A percentile compares a stretch with the other conserved stretches of the same genome.
These are phyloP conservation scores for Cydia amplana DNA, from an alignment of 1,140 invertebrate genomes.

Conservation along the genomic window DNA sequence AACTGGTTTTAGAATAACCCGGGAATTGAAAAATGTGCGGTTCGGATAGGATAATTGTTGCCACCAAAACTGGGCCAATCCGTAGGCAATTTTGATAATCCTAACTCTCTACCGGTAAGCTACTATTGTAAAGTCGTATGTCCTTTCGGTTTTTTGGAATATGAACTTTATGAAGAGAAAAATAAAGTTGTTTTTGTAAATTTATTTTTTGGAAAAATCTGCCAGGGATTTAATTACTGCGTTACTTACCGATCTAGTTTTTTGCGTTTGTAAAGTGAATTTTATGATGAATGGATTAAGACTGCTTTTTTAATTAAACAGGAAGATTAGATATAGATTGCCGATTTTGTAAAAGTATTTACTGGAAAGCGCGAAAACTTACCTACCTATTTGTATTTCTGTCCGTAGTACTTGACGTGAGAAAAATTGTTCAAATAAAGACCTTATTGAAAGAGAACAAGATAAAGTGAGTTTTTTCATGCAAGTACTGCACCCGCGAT, in stretches of 20 bases:
- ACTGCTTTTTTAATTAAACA: neutral
- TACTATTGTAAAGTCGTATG: neutral
- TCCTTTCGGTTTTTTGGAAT: neutral
- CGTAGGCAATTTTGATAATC: constrained; percentile 15
- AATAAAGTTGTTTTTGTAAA: neutral
- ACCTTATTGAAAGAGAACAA: no score
- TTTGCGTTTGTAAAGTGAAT: neutral
- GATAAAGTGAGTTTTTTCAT: no score
- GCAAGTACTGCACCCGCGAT: no score
- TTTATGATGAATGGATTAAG: neutral
- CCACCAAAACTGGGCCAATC: neutral
- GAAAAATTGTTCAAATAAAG: no score
- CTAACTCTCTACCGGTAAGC: neutral
- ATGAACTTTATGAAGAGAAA: neutral
- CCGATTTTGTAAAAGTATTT: neutral
- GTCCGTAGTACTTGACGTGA: no score
- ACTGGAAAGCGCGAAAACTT: neutral
- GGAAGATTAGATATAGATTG: neutral
- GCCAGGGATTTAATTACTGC: no score
- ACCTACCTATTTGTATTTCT: no score
- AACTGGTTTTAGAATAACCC: neutral
- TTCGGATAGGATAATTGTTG: neutral
- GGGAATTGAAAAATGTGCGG: neutral
- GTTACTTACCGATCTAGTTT: no score
- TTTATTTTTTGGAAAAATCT: no score